Evolutionary conservation across 1,140 invertebrate species (phyloP).

Genomic region (Drosophila albomicans): DNA sequence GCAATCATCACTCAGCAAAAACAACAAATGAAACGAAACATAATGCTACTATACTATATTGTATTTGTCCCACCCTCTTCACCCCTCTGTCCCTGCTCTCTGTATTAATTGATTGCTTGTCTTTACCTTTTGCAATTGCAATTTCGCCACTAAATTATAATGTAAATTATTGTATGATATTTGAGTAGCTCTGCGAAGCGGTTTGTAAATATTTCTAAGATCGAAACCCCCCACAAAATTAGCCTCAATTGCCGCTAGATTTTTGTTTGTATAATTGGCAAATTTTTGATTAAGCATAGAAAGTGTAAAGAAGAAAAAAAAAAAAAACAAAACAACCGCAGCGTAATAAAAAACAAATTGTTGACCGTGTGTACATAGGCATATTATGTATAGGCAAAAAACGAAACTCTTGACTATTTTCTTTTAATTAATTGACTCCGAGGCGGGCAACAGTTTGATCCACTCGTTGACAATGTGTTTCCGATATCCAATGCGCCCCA

Average conservation of each 20-base stretch:
- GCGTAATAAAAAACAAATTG: conserved; percentile 55
- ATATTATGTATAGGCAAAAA: conserved; percentile 22
- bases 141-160: conserved; percentile 6
- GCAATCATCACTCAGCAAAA: conserved; percentile 1
- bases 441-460: conserved; percentile 63
- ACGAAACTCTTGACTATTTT: no score
- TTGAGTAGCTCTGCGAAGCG: conserved; percentile 5
- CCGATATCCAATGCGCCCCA: conserved; percentile 64
- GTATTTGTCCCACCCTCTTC: neutral
- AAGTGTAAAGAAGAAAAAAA: conserved; percentile 56
- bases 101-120: neutral
- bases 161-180: conserved; percentile 50
- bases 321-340: conserved; percentile 25
- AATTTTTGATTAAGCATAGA: conserved; percentile 51
- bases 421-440: neutral
- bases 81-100: neutral
- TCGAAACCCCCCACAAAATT: conserved; percentile 7
- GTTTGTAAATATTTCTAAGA: conserved; percentile 31
- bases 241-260: conserved; percentile 27
- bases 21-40: conserved; percentile 18
- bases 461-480: conserved; percentile 67
- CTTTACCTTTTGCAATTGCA: neutral
- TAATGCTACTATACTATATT: neutral
- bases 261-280: neutral
- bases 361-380: conserved; percentile 67